Evolutionary conservation across 1,140 invertebrate genomes (phyloP).

Genomic region (Panonychus citri): DNA sequence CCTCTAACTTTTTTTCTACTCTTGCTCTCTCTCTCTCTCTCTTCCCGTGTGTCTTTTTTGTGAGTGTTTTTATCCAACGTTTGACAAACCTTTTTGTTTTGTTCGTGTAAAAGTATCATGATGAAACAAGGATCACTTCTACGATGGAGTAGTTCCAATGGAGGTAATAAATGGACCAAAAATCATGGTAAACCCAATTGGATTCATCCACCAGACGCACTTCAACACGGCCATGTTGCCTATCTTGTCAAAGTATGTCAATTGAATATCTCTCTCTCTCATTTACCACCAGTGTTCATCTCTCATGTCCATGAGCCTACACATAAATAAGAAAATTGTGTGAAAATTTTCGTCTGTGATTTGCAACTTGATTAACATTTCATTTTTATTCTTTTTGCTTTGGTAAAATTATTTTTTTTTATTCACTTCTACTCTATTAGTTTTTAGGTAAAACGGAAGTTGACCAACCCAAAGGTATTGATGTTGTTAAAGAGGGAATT

Average conservation of each 20-base stretch:
- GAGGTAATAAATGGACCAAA: slow-evolving; percentile 23
- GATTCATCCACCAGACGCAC: slow-evolving; percentile 77
- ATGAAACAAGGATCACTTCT: slow-evolving; percentile 34
- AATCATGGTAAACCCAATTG: slow-evolving; percentile 30
- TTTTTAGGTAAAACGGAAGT: slow-evolving; percentile 80
- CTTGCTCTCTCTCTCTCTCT: no score
- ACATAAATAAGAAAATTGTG: not conserved
- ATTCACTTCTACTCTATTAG: slow-evolving; percentile 24
- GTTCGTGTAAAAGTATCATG: no score
- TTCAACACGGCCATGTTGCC: slow-evolving; percentile 76
- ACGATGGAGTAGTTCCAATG: slow-evolving; percentile 31
- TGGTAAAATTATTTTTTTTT: not conserved
- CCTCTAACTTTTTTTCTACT: not conserved
- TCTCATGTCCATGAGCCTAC: not conserved
- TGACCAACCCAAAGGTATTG: slow-evolving; percentile 83
- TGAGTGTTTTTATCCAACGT: no score
- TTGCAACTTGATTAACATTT: not conserved
- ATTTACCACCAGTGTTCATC: not conserved
- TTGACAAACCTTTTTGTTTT: no score
- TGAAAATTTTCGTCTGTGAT: not conserved
- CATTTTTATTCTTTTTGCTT: no score
- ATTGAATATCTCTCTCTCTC: not conserved
- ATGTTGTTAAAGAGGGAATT: slow-evolving; percentile 86
- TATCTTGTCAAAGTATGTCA: slow-evolving; percentile 76
- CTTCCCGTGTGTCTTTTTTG: no score